Base-by-base conservation (phyloP, 2,888 invertebrate species). In the Apamea crenata region DNA sequence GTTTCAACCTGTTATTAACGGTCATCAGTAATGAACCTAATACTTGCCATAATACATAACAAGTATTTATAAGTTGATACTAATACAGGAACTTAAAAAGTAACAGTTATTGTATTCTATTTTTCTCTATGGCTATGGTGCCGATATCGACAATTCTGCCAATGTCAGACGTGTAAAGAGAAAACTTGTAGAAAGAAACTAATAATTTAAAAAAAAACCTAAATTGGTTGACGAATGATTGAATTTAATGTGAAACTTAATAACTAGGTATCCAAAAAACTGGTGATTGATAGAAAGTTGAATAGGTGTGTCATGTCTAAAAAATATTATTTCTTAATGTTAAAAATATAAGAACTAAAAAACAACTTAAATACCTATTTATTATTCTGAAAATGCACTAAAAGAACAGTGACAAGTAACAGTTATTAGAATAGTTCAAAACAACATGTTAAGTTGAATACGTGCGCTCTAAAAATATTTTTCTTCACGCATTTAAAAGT, bases 1-100 rank as follows among this genome's bases (percentile, higher is more conserved):
- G 75, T 72, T 78, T 63, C 36, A 92, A 91, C 91, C 90, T 90
- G 85, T 92, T 89, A 93, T 93, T 93, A 93, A 84, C 81, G 80
- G 87, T 90, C 91, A 92, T 92, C 90, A 92, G 90, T 90, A 90
- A 77, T 66, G 53, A 29, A 53, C 44, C 59, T 81, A 83, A 72
- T 72, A 70, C 76, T 77, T 67, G 69, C 63, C 66, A 61, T 77
- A 68, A 73, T 74, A 56, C 25, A 78, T 82, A 80, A 83, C 75
- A 40, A 40, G 10, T 71, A 70, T 40, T 73, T 72, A 72, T 68
- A 29, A 40, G 36, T 67, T 53, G 16, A n/a, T 68, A 75, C 2
- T 47, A 82, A 74, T 16, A n/a, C 1, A 77, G 66, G 36, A 69
- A 73, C 63, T n/a, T 66, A 32, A 77, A 76, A 80, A 80, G 18